phyloP scores from a whole-genome alignment of 2,113 vertebrate genomes.

The Girardinichthys multiradiatus region DNA sequence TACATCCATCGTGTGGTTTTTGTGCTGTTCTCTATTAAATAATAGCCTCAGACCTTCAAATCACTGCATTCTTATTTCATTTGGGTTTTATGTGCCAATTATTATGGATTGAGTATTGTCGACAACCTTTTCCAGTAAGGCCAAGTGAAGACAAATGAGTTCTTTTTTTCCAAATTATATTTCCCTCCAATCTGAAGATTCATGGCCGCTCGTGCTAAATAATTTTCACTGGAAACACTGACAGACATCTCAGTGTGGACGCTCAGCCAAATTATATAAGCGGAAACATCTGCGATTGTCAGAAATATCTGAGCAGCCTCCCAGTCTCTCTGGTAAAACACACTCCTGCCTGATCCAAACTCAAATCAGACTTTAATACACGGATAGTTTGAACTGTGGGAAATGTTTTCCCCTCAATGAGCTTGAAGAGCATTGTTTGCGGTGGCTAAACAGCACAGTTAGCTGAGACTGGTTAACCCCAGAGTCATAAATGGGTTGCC shows the following conservation, averaged over 20 bases:
- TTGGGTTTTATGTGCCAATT: background rate
- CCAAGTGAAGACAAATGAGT: constrained; percentile 20
- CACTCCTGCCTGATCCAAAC: constrained; percentile 25
- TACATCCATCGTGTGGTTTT: background rate
- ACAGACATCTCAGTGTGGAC: constrained; percentile 2
- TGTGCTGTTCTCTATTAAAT: constrained; percentile 2
- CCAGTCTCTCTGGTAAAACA: constrained; percentile 42
- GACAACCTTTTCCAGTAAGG: background rate
- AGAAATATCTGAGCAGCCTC: constrained; percentile 22
- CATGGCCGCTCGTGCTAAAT: constrained; percentile 22
- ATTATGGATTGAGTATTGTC: background rate
- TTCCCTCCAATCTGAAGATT: constrained; percentile 37
- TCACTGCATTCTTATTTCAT: background rate
- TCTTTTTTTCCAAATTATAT: constrained; percentile 22
- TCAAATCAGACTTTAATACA: constrained; percentile 29
- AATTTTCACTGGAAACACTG: constrained; percentile 37
- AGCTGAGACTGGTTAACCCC: constrained; percentile 58
- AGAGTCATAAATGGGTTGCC: constrained; percentile 59
- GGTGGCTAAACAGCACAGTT: constrained; percentile 38
- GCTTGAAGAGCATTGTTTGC: constrained; percentile 52
- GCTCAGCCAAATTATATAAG: constrained; percentile 26
- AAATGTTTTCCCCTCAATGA: constrained; percentile 35
- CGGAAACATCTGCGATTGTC: constrained; percentile 46
- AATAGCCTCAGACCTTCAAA: background rate
- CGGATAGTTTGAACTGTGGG: constrained; percentile 35